Percentiles rank a stretch among this genome's conserved stretches.
These are phyloP conservation scores for Falco cherrug DNA, from an alignment of 2,797 vertebrate species.

Conservation along the genomic window DNA sequence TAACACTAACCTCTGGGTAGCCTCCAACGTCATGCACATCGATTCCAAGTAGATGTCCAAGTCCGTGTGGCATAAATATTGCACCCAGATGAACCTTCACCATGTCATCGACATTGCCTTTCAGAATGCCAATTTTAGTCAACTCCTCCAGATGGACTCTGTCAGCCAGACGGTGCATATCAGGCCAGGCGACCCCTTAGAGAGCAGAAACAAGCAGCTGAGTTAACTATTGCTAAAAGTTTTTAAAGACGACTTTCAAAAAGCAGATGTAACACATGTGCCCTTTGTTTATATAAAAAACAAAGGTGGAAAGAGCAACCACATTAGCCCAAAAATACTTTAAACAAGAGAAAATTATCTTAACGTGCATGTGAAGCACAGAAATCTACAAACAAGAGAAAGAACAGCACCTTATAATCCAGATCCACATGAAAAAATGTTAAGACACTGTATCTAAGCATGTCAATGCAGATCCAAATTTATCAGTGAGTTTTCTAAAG, in stretches of 20 bases:
- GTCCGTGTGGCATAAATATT: constrained; percentile 95
- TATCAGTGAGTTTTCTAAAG: background rate
- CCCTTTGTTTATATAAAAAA: background rate
- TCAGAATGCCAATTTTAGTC: constrained; percentile 85
- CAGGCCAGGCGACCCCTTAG: constrained; percentile 89
- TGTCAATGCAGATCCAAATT: background rate
- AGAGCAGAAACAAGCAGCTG: constrained; percentile 28
- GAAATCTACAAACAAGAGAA: background rate
- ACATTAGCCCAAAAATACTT: background rate
- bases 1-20: constrained; percentile 90
- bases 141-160: constrained; percentile 92
- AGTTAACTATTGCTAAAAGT: constrained; percentile 6
- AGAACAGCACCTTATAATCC: background rate
- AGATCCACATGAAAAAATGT: background rate
- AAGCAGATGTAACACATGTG: background rate
- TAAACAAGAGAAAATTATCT: background rate
- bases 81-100: constrained; percentile 91
- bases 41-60: constrained; percentile 95
- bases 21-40: constrained; percentile 96
- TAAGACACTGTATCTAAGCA: background rate
- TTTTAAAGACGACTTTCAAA: background rate
- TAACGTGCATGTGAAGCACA: background rate
- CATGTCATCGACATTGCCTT: constrained; percentile 89
- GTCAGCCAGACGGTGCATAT: constrained; percentile 93
- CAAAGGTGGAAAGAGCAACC: background rate